A percentile compares a stretch with the other conserved stretches of the same genome.
Evolutionary conservation across 2,888 invertebrate genomes (phyloP).

Genomic region (Folsomia candida): DNA sequence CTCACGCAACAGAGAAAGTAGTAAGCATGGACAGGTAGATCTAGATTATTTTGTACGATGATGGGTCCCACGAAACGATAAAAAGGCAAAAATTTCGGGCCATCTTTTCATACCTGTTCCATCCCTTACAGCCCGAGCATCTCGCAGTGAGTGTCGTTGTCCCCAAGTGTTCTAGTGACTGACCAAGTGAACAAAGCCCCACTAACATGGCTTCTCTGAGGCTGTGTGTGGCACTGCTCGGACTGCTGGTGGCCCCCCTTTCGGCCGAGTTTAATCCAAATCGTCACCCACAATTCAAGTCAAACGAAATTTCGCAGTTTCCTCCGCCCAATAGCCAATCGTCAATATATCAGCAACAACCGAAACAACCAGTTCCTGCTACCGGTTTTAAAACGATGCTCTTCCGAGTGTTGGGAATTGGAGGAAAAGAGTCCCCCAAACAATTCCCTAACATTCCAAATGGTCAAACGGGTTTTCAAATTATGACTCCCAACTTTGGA

Average conservation of each 20-base stretch:
- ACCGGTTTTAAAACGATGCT: background rate
- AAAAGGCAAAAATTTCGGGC: background rate
- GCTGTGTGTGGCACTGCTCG: background rate
- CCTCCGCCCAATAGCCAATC: background rate
- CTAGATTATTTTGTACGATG: background rate
- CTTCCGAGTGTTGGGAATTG: slow-evolving; percentile 15
- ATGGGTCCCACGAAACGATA: background rate
- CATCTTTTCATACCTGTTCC: background rate
- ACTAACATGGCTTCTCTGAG: background rate
- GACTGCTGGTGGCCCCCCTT: background rate
- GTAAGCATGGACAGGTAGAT: background rate
- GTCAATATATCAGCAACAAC: background rate
- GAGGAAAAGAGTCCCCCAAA: background rate
- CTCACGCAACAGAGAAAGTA: background rate
- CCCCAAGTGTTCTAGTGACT: background rate
- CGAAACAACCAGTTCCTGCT: background rate
- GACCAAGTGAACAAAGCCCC: background rate
- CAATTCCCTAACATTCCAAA: background rate
- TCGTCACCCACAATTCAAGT: background rate
- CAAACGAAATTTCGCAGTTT: background rate
- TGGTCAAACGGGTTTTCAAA: background rate
- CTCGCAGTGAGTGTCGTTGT: background rate
- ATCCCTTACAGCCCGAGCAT: background rate
- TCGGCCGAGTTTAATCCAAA: background rate
- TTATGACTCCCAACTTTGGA: background rate